These are phyloP conservation scores for Plagodis dolabraria DNA, from an alignment of 2,888 invertebrate genomes.

Conservation along the genomic window DNA sequence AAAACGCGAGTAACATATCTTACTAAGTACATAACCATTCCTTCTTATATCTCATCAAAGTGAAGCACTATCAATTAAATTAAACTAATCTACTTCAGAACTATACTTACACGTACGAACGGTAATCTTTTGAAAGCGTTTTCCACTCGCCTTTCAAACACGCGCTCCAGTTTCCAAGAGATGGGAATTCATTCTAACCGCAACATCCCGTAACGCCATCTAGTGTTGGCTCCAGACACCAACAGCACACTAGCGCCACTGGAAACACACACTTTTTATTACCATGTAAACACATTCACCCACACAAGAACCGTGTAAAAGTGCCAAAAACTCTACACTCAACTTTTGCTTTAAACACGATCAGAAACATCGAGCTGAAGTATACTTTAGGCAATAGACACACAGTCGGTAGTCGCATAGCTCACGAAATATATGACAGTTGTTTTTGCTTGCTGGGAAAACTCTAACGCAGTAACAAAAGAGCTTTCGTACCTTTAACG, in stretches of 20 bases:
- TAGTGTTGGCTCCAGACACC: slow-evolving; percentile 51
- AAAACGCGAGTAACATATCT: neutral
- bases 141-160: slow-evolving; percentile 59
- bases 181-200: slow-evolving; percentile 47
- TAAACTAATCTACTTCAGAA: slow-evolving; percentile 45
- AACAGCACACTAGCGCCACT: slow-evolving; percentile 73
- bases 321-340: slow-evolving; percentile 61
- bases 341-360: slow-evolving; percentile 41
- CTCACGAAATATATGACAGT: slow-evolving; percentile 29
- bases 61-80: slow-evolving; percentile 30
- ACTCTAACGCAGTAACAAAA: slow-evolving; percentile 37
- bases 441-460: slow-evolving; percentile 44
- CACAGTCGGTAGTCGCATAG: slow-evolving; percentile 38
- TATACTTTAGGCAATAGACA: neutral
- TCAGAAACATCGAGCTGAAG: slow-evolving; percentile 26
- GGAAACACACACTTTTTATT: slow-evolving; percentile 59
- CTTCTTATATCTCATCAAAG: slow-evolving; percentile 15
- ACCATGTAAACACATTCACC: slow-evolving; percentile 53
- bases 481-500: slow-evolving; percentile 34
- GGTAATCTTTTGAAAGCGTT: slow-evolving; percentile 62
- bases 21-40: neutral
- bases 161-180: slow-evolving; percentile 47
- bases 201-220: slow-evolving; percentile 67
- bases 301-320: slow-evolving; percentile 64
- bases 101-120: slow-evolving; percentile 36